These are phyloP conservation scores for Brenthis hecate DNA, from an alignment of 2,888 invertebrate genomes.

Conservation along the genomic window DNA sequence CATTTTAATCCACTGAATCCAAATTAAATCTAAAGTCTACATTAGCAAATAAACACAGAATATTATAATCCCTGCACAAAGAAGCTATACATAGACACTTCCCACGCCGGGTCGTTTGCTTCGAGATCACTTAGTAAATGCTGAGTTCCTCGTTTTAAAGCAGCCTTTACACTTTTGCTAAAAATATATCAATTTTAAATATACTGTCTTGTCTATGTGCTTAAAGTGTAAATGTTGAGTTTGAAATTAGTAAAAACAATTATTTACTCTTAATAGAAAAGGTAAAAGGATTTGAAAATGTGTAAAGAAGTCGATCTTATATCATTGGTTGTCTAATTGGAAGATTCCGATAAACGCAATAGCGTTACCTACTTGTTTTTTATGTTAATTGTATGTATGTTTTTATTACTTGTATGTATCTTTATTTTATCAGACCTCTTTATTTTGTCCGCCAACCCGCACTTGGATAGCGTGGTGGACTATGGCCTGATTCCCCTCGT, in stretches of 20 bases:
- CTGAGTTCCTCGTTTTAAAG: conserved; percentile 13
- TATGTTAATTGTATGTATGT: no score
- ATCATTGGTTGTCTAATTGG: no score
- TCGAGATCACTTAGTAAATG: conserved; percentile 20
- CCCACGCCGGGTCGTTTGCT: conserved; percentile 17
- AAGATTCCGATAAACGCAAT: no score
- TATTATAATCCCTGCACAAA: conserved; percentile 22
- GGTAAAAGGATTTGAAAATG: no score
- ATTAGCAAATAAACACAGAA: conserved; percentile 19
- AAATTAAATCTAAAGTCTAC: conserved; percentile 8
- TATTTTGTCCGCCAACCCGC: no score
- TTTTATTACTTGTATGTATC: no score
- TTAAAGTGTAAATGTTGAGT: neutral
- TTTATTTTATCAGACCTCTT: no score
- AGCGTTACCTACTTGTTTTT: no score
- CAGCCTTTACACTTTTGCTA: conserved; percentile 7
- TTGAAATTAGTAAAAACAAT: neutral
- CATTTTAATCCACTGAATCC: neutral
- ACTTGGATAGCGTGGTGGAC: no score
- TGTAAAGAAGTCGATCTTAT: no score
- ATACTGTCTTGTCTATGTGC: neutral
- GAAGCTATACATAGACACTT: conserved; percentile 23
- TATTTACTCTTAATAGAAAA: no score
- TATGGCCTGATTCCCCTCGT: no score
- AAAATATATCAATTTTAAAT: conserved; percentile 4